phyloP scores from a whole-genome alignment of 2,113 vertebrate species.

The Erinaceus europaeus region DNA sequence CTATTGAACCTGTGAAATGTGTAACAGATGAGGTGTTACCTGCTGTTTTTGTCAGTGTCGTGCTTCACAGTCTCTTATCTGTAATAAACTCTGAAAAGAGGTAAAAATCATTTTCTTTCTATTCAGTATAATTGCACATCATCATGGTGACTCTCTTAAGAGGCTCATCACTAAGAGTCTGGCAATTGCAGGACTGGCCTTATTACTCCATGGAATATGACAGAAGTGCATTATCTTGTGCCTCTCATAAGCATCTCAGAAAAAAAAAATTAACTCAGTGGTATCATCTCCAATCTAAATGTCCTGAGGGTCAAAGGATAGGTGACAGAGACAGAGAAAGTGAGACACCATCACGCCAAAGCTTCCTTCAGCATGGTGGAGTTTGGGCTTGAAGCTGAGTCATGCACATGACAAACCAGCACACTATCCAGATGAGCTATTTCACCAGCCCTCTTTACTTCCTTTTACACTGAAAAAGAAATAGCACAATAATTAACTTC shows the following conservation, averaged over 20 bases:
- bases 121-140: background rate
- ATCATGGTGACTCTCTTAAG: background rate
- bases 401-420: too few relatives aligned
- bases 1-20: background rate
- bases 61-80: conserved; percentile 30
- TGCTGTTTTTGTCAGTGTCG: background rate
- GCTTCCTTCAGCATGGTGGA: too few relatives aligned
- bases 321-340: too few relatives aligned
- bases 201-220: background rate
- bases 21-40: background rate
- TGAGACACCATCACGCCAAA: too few relatives aligned
- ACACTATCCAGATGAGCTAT: too few relatives aligned
- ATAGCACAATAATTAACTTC: background rate
- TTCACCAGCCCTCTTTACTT: background rate
- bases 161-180: background rate
- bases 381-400: too few relatives aligned
- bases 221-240: background rate
- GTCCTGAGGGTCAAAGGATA: background rate
- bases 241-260: background rate
- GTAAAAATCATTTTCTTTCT: background rate
- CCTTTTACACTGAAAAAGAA: background rate
- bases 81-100: conserved; percentile 20
- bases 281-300: background rate
- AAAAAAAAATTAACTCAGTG: background rate
- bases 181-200: background rate